phyloP scores from a whole-genome alignment of 2,797 vertebrate genomes.

The Acipenser oxyrinchus region DNA sequence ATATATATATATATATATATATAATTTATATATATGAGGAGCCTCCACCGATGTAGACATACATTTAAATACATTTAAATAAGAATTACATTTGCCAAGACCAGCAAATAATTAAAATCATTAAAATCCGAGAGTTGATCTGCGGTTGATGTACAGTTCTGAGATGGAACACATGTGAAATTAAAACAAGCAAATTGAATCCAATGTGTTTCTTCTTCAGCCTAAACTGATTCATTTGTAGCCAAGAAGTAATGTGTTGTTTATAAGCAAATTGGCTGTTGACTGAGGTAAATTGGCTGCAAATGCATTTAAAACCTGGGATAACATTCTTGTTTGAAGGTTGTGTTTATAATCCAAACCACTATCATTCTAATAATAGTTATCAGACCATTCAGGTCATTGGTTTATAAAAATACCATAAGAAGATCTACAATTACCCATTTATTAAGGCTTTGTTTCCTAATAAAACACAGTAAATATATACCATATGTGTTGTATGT shows the following conservation, averaged over 20 bases:
- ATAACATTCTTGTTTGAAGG: background rate
- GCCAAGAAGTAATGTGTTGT: slow-evolving; percentile 5
- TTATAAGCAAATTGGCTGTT: slow-evolving; percentile 6
- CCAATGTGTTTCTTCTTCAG: too few relatives aligned
- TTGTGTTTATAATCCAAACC: background rate
- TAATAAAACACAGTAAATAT: too few relatives aligned
- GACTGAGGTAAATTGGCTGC: slow-evolving; percentile 4
- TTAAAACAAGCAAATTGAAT: slow-evolving; percentile 25
- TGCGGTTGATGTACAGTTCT: slow-evolving; percentile 16
- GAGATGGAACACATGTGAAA: slow-evolving; percentile 19
- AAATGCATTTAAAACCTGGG: background rate
- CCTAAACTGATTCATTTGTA: background rate
- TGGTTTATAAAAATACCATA: background rate
- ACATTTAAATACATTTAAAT: too few relatives aligned
- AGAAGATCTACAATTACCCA: too few relatives aligned
- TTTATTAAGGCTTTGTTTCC: too few relatives aligned
- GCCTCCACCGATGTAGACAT: too few relatives aligned
- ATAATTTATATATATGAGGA: too few relatives aligned
- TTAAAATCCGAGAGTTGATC: slow-evolving; percentile 1
- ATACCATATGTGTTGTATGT: too few relatives aligned
- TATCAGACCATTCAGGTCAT: slow-evolving; percentile 2
- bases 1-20: too few relatives aligned
- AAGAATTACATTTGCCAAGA: too few relatives aligned
- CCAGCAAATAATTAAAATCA: too few relatives aligned
- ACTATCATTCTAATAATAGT: background rate